phyloP scores from a whole-genome alignment of 2,888 invertebrate genomes.

The Idaea aversata region DNA sequence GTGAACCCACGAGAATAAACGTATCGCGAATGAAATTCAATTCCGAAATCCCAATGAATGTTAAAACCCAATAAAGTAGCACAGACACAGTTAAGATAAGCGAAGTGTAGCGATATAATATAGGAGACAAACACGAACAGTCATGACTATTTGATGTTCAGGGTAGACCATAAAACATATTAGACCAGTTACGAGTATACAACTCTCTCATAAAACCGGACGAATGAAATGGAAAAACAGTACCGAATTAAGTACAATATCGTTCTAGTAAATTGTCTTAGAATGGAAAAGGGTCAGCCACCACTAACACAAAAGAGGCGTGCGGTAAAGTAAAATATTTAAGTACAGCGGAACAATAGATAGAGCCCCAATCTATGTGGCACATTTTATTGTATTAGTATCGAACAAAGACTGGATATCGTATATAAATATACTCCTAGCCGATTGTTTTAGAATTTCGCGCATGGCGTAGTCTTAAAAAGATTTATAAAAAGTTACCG shows the following conservation, averaged over 20 bases:
- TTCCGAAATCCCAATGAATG: not conserved
- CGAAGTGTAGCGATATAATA: not conserved
- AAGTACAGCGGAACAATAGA: not conserved
- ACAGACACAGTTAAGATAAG: not conserved
- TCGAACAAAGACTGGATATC: not conserved
- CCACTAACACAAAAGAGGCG: not conserved
- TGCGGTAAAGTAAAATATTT: not conserved
- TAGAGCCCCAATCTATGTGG: not conserved
- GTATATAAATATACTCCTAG: not conserved
- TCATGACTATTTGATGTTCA: slow-evolving; percentile 24
- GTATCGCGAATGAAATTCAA: not conserved
- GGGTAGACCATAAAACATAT: slow-evolving; percentile 19
- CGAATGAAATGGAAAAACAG: not conserved
- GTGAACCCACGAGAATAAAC: not conserved
- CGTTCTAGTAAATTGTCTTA: not conserved
- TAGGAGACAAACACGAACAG: not conserved
- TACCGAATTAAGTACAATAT: not conserved
- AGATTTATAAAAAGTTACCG: not conserved
- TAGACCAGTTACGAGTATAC: too few relatives aligned
- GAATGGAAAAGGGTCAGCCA: not conserved
- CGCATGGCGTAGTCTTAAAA: not conserved
- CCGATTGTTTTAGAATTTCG: not conserved
- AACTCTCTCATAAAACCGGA: not conserved
- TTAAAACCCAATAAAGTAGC: not conserved
- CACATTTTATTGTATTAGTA: not conserved